Base-by-base conservation (phyloP, 2,113 vertebrate species). In the Dipodomys ordii region DNA sequence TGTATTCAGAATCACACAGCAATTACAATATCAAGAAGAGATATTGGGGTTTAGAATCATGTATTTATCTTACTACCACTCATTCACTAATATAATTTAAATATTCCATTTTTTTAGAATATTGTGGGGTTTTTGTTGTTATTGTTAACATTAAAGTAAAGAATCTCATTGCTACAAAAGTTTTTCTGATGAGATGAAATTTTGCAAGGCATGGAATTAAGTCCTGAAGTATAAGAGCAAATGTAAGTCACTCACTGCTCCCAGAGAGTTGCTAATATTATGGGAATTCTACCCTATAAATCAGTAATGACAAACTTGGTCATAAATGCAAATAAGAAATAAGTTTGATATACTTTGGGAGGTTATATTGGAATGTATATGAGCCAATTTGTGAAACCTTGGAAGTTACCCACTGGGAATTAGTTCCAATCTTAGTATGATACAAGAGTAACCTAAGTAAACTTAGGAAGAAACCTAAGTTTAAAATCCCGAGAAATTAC, bases 51-150 rank as follows among this genome's bases (percentile, higher is more conserved):
- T 76, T 71, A 49, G 32, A 60, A 7, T 3, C 20, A 83, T 44
- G n/a, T 22, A 39, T 32, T 60, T 49, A 46, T 1, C 53, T 11
- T 73, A 19, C 1, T 11, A 11, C 5, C 11, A 7, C 22, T 78
- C 86, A 46, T 22, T 44, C 19, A 12, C 9, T 28, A 53, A 23
- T 44, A 46, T 32, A 44, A 2, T 85, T 88, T 32, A 90, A 81
- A 9, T 27, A 67, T 76, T 76, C 13, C 19, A 74, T 25, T 64
- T 72, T 72, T 96, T 92, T 53, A 92, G 67, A 84, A 87, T 67
- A 81, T 57, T 13, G 12, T 9, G 49, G 10, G 3, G 4, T 18
- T 57, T 57, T 57, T 2, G 53, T 18, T 57, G 53, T 57, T 57
- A 13, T 57, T 57, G 2, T 86, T 88, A 76, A 0, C 60, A 22